Conservation (phyloP, 1,140 invertebrate genomes). For the Conus betulinus region DNA sequence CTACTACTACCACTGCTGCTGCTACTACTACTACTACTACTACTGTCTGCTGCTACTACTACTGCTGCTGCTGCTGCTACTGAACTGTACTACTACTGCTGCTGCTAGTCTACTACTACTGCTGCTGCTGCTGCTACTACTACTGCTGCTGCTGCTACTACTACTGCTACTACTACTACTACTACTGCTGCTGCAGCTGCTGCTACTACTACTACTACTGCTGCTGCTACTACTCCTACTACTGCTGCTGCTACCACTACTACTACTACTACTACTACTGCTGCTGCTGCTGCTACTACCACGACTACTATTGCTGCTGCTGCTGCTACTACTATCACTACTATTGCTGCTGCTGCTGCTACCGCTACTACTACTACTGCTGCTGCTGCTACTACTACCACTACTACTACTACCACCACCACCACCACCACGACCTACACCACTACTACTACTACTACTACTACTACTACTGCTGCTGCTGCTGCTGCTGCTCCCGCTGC, state of each 20-base stretch:
- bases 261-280: conserved; percentile 11
- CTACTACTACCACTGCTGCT: conserved; percentile 10
- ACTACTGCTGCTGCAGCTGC: conserved; percentile 4
- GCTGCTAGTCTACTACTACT: too few species aligned
- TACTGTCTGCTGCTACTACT: too few species aligned
- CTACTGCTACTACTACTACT: conserved; percentile 11
- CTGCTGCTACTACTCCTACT: too few species aligned
- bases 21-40: too few species aligned
- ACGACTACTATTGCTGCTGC: conserved; percentile 5
- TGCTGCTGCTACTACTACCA: conserved; percentile 11
- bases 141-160: conserved; percentile 10
- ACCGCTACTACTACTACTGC: conserved; percentile 10
- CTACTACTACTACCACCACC: too few species aligned
- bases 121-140: conserved; percentile 10
- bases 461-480: conserved; percentile 10
- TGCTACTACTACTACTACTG: conserved; percentile 10
- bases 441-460: too few species aligned
- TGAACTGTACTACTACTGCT: too few species aligned
- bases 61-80: too few species aligned
- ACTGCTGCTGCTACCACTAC: conserved; percentile 10
- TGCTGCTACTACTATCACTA: conserved; percentile 11
- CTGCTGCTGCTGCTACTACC: conserved; percentile 10
- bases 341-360: conserved; percentile 10
- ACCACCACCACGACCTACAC: too few species aligned
- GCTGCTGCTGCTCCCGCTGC: conserved; percentile 3